Base-by-base conservation (phyloP, 2,113 vertebrate genomes). In the Zingel zingel region DNA sequence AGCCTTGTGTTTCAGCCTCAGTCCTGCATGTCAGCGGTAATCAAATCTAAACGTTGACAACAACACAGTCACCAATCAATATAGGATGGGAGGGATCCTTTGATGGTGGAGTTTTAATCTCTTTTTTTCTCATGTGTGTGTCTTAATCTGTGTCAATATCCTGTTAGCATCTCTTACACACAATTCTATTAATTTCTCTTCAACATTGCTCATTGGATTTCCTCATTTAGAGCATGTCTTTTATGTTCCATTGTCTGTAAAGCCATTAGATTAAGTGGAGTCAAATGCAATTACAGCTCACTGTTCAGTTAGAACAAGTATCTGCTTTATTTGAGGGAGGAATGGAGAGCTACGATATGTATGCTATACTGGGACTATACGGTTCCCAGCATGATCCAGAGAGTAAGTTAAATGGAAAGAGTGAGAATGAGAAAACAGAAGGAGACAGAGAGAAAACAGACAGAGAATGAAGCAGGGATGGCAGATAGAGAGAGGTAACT, bases 11-110 rank as follows among this genome's bases (percentile, higher is more conserved):
- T 94, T 92, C 94, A 91, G 86, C 89, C 88, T 70, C 90, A 59
- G 94, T 91, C 90, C 89, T 86, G 89, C 80, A 79, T 95, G 95
- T 95, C 94, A 93, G 93, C 92, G 74, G 93, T 95, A 95, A 95
- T 96, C 94, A 95, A 94, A 94, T 94, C 93, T 94, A 94, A 94
- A 94, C 91, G 93, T 93, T 94, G 93, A 96, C 94, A 95, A 92
- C 94, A 95, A 95, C 94, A 94, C 91, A 86, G 88, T 88, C 61
- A 18, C 76, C 86, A 88, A 95, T 96, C 95, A 93, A 96, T 95
- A 92, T 74, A 27, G 83, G 85, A 92, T 88, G 82, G 78, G 86
- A 88, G 84, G 87, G 82, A 89, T 85, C 74, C 86, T 93, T 91
- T 92, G 91, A 93, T 90, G 91, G 71, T 45, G 90, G 81, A 94